phyloP scores from a whole-genome alignment of 2,113 vertebrate species.

The Dasyornis broadbenti region DNA sequence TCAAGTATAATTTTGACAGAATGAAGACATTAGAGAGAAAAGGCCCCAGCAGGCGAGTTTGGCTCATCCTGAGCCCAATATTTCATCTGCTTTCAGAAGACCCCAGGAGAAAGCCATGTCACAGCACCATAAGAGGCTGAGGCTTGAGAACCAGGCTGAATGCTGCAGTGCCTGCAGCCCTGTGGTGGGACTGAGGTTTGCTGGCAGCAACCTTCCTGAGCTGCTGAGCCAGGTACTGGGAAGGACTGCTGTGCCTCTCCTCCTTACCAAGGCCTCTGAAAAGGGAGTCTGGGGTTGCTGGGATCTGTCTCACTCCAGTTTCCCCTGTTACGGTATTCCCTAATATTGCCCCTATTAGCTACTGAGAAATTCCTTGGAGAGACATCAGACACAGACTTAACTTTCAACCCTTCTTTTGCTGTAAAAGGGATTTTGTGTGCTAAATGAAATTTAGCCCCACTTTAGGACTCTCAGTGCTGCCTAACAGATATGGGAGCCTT shows the following conservation, averaged over 20 bases:
- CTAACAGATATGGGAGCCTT: neutral
- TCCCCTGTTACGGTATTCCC: neutral
- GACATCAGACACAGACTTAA: rapidly evolving
- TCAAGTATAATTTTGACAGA: conserved; percentile 42
- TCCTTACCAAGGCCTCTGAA: neutral
- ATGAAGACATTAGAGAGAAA: conserved; percentile 36
- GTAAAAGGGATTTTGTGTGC: neutral
- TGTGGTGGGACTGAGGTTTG: rapidly evolving
- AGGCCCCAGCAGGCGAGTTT: neutral
- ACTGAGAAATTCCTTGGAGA: neutral
- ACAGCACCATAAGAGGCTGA: neutral
- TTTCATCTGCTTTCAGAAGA: neutral
- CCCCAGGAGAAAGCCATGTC: neutral
- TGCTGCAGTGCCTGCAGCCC: neutral
- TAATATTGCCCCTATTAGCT: neutral
- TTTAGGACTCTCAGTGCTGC: neutral
- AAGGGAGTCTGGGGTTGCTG: neutral
- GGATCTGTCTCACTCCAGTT: neutral
- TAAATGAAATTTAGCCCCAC: neutral
- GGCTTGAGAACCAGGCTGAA: neutral
- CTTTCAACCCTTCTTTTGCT: neutral
- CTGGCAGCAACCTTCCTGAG: neutral
- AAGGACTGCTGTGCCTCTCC: neutral
- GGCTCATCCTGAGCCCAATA: neutral
- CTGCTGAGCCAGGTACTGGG: neutral